phyloP scores from a whole-genome alignment of 2,888 invertebrate species.

The Philaethria dido region DNA sequence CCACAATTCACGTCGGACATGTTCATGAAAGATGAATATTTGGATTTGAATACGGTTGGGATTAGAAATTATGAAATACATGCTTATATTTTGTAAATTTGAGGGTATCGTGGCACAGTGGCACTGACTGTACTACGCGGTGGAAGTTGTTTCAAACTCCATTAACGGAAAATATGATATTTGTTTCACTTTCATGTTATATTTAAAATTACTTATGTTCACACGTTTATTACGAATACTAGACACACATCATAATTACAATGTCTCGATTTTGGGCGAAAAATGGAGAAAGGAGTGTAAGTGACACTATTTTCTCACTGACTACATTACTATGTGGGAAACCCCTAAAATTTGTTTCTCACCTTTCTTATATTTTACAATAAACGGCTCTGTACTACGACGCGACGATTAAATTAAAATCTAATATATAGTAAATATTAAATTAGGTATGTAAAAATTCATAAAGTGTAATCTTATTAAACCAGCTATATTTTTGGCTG shows the following conservation, averaged over 20 bases:
- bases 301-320: too few species aligned
- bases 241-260: too few species aligned
- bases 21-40: conserved; percentile 34
- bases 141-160: too few species aligned
- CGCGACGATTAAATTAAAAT: neutral
- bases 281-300: too few species aligned
- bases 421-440: neutral
- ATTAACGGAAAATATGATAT: too few species aligned
- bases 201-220: too few species aligned
- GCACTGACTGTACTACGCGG: neutral
- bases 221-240: too few species aligned
- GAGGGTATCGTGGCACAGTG: neutral
- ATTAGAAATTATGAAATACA: neutral
- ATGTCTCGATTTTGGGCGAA: too few species aligned
- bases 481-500: conserved; percentile 32
- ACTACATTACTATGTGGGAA: too few species aligned
- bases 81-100: neutral
- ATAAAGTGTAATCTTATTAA: conserved; percentile 34
- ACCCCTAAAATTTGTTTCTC: too few species aligned
- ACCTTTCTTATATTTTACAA: neutral
- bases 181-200: too few species aligned
- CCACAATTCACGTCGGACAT: conserved; percentile 21
- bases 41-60: conserved; percentile 10
- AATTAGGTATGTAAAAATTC: conserved; percentile 4
- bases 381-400: neutral